Base-by-base conservation (phyloP, 2,797 vertebrate genomes). In the Helarctos malayanus region DNA sequence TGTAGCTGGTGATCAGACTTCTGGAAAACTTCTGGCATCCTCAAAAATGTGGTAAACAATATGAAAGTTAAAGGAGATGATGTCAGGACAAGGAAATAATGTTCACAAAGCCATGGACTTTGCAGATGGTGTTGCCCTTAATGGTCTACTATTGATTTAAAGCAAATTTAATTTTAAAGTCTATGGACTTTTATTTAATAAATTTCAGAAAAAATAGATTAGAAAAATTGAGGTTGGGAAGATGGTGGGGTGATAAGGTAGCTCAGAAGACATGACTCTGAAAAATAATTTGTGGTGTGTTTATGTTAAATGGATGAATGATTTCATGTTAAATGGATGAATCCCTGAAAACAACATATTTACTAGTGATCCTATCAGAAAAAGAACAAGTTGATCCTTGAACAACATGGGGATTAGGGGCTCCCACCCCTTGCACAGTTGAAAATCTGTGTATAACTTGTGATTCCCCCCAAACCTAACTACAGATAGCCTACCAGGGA, bases 251-350 rank as follows among this genome's bases (percentile, higher is more conserved):
- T 49, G 32, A 76, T 35, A 76, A 4, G 23, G 45, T 83, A 63
- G 54, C 6, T 92, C 19, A 59, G 69, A 81, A 82, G 79, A 69
- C 2, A 81, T 38, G 32, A 82, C 45, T 93, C 56, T 68, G 27
- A 75, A 97, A 93, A 95, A 71, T 96, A 71, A 75, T 93, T 45
- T 87, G 41, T 73, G 49, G 29, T 90, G 11, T 29, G 73, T 75
- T 49, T 47, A 29, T 75, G 0, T 49, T 75, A 47, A 75, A 47
- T 49, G 27, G 45, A 32, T 47, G 45, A 27, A 32, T 73, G 23
- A 45, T 13, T 73, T 69, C 32, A 75, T 49, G 2, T 18, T 75
- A 47, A 75, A 29, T 16, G 45, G 27, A 49, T 10, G 73, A 27
- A 75, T 75, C 45, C 15, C 41, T 32, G 45, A 54, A 86, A 75